Conservation (phyloP, 2,113 vertebrate genomes). For the Lophius piscatorius region DNA sequence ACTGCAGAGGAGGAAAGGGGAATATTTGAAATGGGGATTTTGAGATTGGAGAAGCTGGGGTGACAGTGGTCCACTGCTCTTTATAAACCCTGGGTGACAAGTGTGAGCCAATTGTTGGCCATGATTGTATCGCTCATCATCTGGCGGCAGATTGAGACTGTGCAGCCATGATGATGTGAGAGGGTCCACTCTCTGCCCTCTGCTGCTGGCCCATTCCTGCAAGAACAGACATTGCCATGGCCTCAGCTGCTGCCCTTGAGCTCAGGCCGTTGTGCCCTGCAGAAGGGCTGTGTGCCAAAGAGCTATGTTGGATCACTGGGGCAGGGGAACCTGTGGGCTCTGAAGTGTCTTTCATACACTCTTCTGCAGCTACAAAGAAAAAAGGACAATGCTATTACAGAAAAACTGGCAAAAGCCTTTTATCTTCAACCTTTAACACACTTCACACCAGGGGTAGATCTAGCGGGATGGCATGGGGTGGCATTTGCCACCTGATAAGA, state of each 20-base stretch:
- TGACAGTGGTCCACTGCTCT: conserved; percentile 46
- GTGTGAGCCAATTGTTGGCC: conserved; percentile 65
- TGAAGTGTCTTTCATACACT: conserved; percentile 90
- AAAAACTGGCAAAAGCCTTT: not conserved
- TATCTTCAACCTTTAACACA: not conserved
- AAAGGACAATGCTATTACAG: not conserved
- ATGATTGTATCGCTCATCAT: conserved; percentile 85
- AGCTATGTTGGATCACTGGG: conserved; percentile 94
- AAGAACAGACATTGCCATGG: conserved; percentile 94
- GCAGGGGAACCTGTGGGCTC: conserved; percentile 91
- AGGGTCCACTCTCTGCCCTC: conserved; percentile 82
- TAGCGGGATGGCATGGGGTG: too few species aligned
- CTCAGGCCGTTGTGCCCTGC: conserved; percentile 86
- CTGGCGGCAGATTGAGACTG: conserved; percentile 94
- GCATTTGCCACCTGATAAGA: too few species aligned
- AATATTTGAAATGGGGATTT: conserved; percentile 33
- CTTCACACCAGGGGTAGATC: not conserved
- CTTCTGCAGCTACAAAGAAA: conserved; percentile 80
- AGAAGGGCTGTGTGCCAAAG: conserved; percentile 80
- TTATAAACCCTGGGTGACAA: conserved; percentile 43
- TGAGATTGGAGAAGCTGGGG: conserved; percentile 6
- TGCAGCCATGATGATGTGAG: conserved; percentile 87
- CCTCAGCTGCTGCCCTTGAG: conserved; percentile 91
- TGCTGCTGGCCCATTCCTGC: conserved; percentile 94
- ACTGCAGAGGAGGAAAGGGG: conserved; percentile 6